These are phyloP conservation scores for Talpa occidentalis DNA, from an alignment of 2,113 vertebrate species.

Conservation along the genomic window DNA sequence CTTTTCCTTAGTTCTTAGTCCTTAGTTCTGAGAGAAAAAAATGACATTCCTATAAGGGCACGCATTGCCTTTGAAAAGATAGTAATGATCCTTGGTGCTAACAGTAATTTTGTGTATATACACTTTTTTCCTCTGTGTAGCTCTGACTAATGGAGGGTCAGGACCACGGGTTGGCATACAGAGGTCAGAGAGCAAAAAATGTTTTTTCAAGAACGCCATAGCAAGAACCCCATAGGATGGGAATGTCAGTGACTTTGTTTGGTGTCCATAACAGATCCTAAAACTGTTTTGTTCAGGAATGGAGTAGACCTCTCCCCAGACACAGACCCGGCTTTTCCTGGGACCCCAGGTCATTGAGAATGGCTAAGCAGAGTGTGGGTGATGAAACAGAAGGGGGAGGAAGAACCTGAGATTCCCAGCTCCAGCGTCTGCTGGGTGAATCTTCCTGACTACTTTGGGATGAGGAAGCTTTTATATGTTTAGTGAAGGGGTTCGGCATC, in stretches of 20 bases:
- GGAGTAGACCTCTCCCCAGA: background rate
- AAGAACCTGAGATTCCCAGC: no score
- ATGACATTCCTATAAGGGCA: background rate
- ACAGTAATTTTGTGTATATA: background rate
- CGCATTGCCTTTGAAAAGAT: background rate
- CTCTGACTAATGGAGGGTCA: background rate
- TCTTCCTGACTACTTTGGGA: background rate
- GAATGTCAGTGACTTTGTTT: background rate
- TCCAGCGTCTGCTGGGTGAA: background rate
- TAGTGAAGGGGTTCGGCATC: background rate
- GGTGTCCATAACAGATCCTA: background rate
- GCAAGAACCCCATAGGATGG: background rate
- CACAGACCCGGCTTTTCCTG: background rate
- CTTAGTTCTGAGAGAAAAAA: background rate
- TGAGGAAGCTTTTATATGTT: background rate
- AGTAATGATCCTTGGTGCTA: background rate
- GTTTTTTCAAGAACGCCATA: background rate
- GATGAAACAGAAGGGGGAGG: no score
- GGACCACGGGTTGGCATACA: background rate
- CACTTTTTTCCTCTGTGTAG: background rate
- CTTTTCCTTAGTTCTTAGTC: background rate
- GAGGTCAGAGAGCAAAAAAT: background rate
- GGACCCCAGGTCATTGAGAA: background rate
- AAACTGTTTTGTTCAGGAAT: background rate
- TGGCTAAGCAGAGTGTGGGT: background rate